phyloP scores from a whole-genome alignment of 2,113 vertebrate genomes.

The Gallinago media region DNA sequence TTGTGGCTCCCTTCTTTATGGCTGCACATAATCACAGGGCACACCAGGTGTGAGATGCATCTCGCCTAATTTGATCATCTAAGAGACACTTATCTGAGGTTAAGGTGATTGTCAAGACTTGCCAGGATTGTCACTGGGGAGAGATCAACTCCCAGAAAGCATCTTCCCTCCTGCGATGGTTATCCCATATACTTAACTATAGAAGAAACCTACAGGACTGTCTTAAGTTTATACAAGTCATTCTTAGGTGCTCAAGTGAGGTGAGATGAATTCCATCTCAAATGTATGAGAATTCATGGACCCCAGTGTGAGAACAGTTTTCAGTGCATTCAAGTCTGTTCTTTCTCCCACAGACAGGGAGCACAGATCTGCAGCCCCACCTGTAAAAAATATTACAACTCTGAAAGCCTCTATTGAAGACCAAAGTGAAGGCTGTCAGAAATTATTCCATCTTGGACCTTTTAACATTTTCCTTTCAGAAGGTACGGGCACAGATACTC shows the following conservation, averaged over 20 bases:
- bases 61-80: not conserved
- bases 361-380: not conserved
- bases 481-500: not conserved
- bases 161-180: not conserved
- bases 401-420: not conserved
- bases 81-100: not conserved
- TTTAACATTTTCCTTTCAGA: not conserved
- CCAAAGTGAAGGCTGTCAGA: not conserved
- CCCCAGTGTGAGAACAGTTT: not conserved
- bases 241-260: not conserved
- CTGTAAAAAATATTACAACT: not conserved
- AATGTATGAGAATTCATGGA: not conserved
- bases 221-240: not conserved
- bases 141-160: not conserved
- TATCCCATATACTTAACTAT: not conserved
- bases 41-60: not conserved
- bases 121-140: not conserved
- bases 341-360: not conserved
- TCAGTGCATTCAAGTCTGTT: not conserved
- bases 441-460: not conserved
- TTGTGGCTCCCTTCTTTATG: not conserved
- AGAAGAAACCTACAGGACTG: not conserved
- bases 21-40: not conserved
- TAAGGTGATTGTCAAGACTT: not conserved
- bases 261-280: not conserved